Conservation (phyloP, 2,888 invertebrate species). For the Carabus problematicus region DNA sequence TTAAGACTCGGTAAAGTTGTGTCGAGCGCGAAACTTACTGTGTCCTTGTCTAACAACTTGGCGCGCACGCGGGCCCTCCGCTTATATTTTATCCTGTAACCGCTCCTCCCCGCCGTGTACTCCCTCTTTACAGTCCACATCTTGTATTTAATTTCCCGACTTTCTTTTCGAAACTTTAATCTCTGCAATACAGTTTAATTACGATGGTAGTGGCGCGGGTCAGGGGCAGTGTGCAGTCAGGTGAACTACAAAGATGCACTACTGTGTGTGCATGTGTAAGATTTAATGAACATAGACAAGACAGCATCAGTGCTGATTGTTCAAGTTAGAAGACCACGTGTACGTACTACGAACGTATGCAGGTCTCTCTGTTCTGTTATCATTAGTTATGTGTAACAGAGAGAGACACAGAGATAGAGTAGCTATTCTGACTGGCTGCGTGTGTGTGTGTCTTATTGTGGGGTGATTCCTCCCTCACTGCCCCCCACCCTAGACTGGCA, state of each 20-base stretch:
- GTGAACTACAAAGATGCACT: too few species aligned
- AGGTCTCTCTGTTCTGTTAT: too few species aligned
- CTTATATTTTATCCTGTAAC: conserved; percentile 47
- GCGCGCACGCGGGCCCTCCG: conserved; percentile 8
- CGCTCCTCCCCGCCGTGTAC: conserved; percentile 49
- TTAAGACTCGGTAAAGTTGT: conserved; percentile 48
- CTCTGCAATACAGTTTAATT: conserved; percentile 45
- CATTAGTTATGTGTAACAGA: background rate
- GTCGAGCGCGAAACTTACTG: conserved; percentile 29
- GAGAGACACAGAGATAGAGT: background rate
- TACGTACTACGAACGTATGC: too few species aligned
- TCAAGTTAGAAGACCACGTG: too few species aligned
- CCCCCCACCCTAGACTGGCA: conserved; percentile 1
- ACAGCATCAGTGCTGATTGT: too few species aligned
- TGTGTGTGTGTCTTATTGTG: conserved; percentile 30
- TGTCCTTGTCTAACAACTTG: conserved; percentile 23
- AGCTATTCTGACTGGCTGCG: background rate
- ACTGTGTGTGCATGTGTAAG: too few species aligned
- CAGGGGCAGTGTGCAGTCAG: background rate
- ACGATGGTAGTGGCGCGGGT: conserved; percentile 10
- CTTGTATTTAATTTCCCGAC: conserved; percentile 51
- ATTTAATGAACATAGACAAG: too few species aligned
- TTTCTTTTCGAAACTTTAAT: conserved; percentile 53
- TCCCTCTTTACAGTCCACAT: conserved; percentile 49
- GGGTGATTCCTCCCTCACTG: conserved; percentile 13